Evolutionary conservation across 2,888 invertebrate genomes (phyloP), one percentile per base, ranked within the genome.

Genomic region (Agriopis leucophaearia): DNA sequence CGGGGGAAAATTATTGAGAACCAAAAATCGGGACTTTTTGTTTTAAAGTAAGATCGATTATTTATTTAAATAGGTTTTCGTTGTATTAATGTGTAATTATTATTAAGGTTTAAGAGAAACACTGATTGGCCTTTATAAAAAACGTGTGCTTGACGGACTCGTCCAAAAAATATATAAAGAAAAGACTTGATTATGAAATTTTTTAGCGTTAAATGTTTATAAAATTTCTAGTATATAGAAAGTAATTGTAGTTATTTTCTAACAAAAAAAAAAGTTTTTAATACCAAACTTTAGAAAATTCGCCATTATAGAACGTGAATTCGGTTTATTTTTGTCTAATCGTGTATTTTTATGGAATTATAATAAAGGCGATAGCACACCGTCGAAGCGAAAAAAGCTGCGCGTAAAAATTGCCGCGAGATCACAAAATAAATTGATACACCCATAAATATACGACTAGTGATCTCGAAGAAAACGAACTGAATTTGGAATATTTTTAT

Each of bases 131-230:
- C 92, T 91, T 92, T 87, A 73, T 70, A 58, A 71, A 84, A 87
- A 84, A 82, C 70, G 91, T 84, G 93, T 92, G 93, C 92, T 92
- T 90, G 87, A 75, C 75, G 93, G 91, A 91, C 92, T 78, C 76
- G 88, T 92, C 92, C 93, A 92, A 85, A 77, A 77, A 79, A 70
- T 72, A 64, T 63, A 42, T 64, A 61, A 86, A 80, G 86, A 92
- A 92, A 93, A 92, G 93, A 92, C 92, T 92, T 92, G 79, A 89
- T 71, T 83, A 86, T 86, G 84, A 90, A 92, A 91, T 87, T 89
- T 84, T 84, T 87, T 86, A 81, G 82, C 79, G 81, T 77, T 12
- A 78, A 78, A 77, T 65, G 74, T 74, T 76, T 77, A 74, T 77
- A 78, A 70, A 79, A 75, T 78, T 64, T 78, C 76, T 77, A 76